Conservation (phyloP, 2,113 vertebrate species). For the Micronycteris hirsuta region DNA sequence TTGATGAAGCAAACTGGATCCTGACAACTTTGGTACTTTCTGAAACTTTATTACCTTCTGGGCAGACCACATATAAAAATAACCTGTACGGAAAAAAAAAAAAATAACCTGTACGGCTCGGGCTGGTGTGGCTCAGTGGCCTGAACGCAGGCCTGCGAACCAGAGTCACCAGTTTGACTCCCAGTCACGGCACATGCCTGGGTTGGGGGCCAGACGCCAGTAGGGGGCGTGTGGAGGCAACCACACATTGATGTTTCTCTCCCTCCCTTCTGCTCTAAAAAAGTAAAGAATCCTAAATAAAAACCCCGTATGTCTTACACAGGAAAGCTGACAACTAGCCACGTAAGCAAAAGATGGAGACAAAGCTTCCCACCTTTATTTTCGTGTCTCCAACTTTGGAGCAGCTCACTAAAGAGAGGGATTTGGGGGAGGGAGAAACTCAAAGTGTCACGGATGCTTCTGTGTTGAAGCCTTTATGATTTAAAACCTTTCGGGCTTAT, state of each 20-base stretch:
- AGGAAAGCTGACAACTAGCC: background rate
- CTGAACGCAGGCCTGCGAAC: too few relatives aligned
- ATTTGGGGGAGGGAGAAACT: background rate
- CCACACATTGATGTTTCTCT: too few relatives aligned
- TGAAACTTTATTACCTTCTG: constrained; percentile 19
- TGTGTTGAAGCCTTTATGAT: constrained; percentile 12
- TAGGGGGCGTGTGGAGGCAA: too few relatives aligned
- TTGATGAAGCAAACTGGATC: constrained; percentile 98
- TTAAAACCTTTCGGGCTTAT: constrained; percentile 38
- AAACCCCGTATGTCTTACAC: background rate
- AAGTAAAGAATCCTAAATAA: too few relatives aligned
- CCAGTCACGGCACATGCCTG: too few relatives aligned
- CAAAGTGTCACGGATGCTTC: constrained; percentile 21
- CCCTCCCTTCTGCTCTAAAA: too few relatives aligned
- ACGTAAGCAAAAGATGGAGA: constrained; percentile 7
- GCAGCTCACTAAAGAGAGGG: background rate
- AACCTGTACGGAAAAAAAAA: background rate
- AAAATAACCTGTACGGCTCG: background rate
- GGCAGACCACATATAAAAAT: background rate
- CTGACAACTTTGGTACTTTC: constrained; percentile 73
- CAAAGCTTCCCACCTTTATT: constrained; percentile 26
- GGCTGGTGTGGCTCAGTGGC: too few relatives aligned
- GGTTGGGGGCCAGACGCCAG: too few relatives aligned
- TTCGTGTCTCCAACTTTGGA: constrained; percentile 24
- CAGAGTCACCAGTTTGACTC: too few relatives aligned